Base-by-base conservation (phyloP, 2,797 vertebrate genomes). In the Megaceryle alcyon region DNA sequence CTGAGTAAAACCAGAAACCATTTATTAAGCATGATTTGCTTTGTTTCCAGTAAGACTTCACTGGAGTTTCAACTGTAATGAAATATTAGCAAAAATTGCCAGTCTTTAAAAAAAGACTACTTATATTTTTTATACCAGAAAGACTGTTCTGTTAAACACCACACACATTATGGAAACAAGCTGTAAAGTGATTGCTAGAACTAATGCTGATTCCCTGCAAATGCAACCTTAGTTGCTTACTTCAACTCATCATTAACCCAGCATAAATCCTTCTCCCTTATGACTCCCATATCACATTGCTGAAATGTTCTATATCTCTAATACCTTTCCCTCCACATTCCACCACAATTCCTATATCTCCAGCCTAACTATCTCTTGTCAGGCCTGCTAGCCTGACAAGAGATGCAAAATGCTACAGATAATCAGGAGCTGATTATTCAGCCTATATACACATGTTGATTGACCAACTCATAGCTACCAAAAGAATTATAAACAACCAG, bases 331-430 rank as follows among this genome's bases (percentile, higher is more conserved):
- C 20, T 33, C 59, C 43, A 12, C 10, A 28, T 63, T 66, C 18
- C 8, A 33, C 5, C 33, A 43, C 3, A 64, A 18, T 39, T 86
- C 31, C 73, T 66, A 14, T 0, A 0, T 57, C 28, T 86, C 63
- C 53, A 90, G 48, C 16, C 57, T 46, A 80, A 61, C 28, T 84
- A 41, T 41, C 66, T n/a, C 20, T n/a, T 51, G 48, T 41, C 41
- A 41, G 41, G 43, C 7, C 82, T 85, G 26, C 26, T 65, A 73
- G 22, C 44, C 51, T 37, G 26, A 65, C 6, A 85, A 76, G 22
- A 80, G 33, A 57, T 14, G 54, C 11, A 87, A 92, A 72, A 75
- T 28, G 33, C 22, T 84, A 48, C 61, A 71, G 18, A 61, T 53
- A 73, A 73, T 35, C 29, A 82, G 37, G 8, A 68, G n/a, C 31